Percentiles rank a stretch among this genome's conserved stretches.
Conservation (phyloP, 2,797 vertebrate species). For the Ptychobarbus kaznakovi region DNA sequence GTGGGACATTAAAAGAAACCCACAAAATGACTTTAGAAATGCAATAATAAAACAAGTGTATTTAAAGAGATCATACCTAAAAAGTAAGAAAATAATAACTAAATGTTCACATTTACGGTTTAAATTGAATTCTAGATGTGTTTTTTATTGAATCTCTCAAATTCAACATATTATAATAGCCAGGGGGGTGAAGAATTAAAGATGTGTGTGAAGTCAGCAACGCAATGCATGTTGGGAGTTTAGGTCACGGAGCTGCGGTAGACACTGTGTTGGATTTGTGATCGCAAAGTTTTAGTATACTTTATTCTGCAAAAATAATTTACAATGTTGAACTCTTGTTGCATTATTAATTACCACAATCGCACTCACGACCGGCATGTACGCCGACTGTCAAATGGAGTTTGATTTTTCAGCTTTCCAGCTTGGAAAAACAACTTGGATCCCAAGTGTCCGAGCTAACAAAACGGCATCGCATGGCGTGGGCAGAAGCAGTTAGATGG, state of each 20-base stretch:
- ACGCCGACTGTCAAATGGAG: too few relatives aligned
- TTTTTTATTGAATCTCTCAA: too few relatives aligned
- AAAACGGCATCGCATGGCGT: not conserved
- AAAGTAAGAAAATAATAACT: not conserved
- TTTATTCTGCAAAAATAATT: too few relatives aligned
- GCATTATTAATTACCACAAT: too few relatives aligned
- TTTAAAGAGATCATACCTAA: not conserved
- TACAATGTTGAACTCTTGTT: too few relatives aligned
- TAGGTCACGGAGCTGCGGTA: too few relatives aligned
- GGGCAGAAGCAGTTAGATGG: constrained; percentile 9
- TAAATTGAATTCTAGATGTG: not conserved
- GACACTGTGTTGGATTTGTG: too few relatives aligned
- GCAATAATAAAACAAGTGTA: not conserved
- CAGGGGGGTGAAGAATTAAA: not conserved
- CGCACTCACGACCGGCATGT: not conserved
- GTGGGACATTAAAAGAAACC: not conserved
- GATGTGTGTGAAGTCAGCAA: too few relatives aligned
- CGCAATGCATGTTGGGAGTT: too few relatives aligned
- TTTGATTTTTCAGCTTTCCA: not conserved
- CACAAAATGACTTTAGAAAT: not conserved
- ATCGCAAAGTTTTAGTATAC: too few relatives aligned
- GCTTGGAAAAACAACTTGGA: not conserved
- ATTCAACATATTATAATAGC: too few relatives aligned
- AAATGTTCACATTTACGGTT: not conserved
- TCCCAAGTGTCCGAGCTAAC: not conserved